Evolutionary conservation across 2,113 vertebrate species (phyloP), one percentile per base, ranked within the genome.

Genomic region (Anser cygnoides): DNA sequence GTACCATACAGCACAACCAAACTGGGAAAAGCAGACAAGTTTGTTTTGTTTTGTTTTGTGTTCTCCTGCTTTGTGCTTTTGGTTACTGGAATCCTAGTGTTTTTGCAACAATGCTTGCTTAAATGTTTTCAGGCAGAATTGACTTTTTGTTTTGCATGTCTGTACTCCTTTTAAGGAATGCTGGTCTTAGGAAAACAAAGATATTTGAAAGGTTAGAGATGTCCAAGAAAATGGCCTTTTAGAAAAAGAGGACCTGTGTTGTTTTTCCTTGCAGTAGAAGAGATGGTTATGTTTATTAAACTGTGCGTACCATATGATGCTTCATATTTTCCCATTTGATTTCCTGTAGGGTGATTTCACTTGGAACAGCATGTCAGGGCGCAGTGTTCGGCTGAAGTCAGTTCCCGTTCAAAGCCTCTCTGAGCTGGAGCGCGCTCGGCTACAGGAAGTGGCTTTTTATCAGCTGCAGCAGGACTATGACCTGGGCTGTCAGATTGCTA

Each of bases 321-420:
- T 95, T 96, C 80, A 95, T 96, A 92, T 95, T 94, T 97, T 96
- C 91, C 85, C 89, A 81, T 91, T 98, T 97, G 90, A 59, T 94
- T 97, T 96, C 75, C 97, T 95, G 84, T 96, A 99, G 99, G 99
- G 98, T 97, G 98, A 99, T 95, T 99, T 99, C 97, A 99, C 98
- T 95, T 99, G 99, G 99, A 99, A 98, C 98, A 99, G 99, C 96
- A 98, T 98, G 98, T 99, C 99, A 29, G 99, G 98, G 92, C 98
- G 98, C 92, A 98, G 97, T 0, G 98, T 99, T 89, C 98, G 98
- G 87, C 98, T 99, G 96, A 99, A 99, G 98, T 98, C 99, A 15
- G 99, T 99, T 90, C 98, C 98, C 26, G 98, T 99, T 87, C 99
- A 99, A 92, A 99, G 99, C 95, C 98, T 99, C 91, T 99, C 99